Conservation (phyloP, 2,888 invertebrate genomes). For the Pardosa pseudoannulata region DNA sequence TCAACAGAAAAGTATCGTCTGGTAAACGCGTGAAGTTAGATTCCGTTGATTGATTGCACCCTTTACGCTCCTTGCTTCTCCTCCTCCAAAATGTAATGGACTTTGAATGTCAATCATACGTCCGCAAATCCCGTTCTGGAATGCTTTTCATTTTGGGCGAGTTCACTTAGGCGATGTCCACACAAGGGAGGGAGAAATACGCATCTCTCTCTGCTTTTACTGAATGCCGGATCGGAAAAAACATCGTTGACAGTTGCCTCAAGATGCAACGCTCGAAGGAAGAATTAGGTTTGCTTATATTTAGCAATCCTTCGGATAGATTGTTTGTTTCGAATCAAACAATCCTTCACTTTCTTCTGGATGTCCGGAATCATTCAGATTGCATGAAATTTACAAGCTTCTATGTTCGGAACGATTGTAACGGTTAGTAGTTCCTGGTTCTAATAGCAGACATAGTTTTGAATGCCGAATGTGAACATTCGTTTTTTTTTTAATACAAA, state of each 20-base stretch:
- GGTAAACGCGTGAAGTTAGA: conserved; percentile 35
- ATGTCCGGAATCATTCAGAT: background rate
- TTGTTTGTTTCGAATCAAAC: conserved; percentile 16
- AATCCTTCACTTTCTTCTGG: conserved; percentile 14
- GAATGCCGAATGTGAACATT: too few species aligned
- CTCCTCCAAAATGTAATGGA: conserved; percentile 39
- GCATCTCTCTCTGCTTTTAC: background rate
- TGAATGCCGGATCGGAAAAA: background rate
- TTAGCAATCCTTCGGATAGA: conserved; percentile 26
- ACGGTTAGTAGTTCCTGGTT: too few species aligned
- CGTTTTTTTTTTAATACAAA: too few species aligned
- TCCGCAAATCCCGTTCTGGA: conserved; percentile 57
- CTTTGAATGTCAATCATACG: conserved; percentile 61
- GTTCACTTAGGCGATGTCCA: conserved; percentile 33
- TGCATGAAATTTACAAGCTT: too few species aligned
- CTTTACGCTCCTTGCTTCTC: conserved; percentile 29
- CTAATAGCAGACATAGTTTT: too few species aligned
- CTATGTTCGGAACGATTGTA: too few species aligned
- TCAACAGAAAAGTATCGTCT: conserved; percentile 31
- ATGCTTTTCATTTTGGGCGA: conserved; percentile 64
- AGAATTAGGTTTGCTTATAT: conserved; percentile 46
- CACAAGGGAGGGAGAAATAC: conserved; percentile 18
- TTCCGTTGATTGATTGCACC: conserved; percentile 61
- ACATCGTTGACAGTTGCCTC: conserved; percentile 47
- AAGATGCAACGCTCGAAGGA: conserved; percentile 28